Conservation (phyloP, 2,888 invertebrate genomes). For the Hydriomena furcata region DNA sequence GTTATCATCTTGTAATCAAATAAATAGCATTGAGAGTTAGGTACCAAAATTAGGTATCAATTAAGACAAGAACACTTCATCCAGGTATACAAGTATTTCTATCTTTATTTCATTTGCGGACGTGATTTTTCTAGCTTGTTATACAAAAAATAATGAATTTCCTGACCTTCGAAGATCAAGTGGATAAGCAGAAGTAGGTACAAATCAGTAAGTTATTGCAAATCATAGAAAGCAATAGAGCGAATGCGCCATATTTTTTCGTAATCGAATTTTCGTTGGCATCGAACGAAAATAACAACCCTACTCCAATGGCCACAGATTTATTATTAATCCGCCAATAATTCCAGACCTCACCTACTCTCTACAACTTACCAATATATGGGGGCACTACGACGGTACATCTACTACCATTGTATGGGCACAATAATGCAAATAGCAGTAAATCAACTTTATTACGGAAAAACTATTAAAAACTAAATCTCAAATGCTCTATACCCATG, state of each 20-base stretch:
- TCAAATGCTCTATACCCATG: too few species aligned
- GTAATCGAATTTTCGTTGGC: slow-evolving; percentile 27
- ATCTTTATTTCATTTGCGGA: not conserved
- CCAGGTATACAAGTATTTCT: too few species aligned
- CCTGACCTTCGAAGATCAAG: not conserved
- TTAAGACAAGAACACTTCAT: too few species aligned
- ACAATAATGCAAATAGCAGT: not conserved
- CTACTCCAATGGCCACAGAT: slow-evolving; percentile 45
- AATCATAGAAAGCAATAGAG: slow-evolving; percentile 22
- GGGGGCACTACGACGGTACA: slow-evolving; percentile 7
- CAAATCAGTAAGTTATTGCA: slow-evolving; percentile 13
- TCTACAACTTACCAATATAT: slow-evolving; percentile 19
- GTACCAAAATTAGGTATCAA: too few species aligned
- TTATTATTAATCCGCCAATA: slow-evolving; percentile 67
- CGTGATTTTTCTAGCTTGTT: not conserved
- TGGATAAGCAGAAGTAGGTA: not conserved
- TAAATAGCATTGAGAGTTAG: too few species aligned
- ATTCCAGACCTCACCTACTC: slow-evolving; percentile 40
- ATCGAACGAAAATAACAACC: slow-evolving; percentile 30
- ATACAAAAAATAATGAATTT: not conserved
- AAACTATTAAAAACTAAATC: too few species aligned
- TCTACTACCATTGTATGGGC: not conserved
- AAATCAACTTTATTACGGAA: too few species aligned
- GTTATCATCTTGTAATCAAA: too few species aligned
- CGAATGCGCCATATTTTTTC: slow-evolving; percentile 28